Conservation (phyloP, 2,888 invertebrate species). For the Ectemnius lituratus region DNA sequence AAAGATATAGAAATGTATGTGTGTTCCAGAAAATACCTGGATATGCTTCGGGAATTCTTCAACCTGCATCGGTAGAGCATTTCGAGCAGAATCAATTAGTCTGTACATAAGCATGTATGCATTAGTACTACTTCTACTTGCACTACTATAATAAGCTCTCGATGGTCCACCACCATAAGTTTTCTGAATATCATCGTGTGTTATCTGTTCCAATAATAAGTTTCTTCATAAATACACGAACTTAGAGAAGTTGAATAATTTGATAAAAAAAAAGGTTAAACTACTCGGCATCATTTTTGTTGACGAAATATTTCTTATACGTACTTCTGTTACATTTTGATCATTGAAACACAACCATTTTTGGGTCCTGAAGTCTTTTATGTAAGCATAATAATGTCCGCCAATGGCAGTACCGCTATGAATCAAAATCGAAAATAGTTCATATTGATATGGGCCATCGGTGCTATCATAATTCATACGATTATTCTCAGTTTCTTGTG, state of each 20-base stretch:
- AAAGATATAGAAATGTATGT: not conserved
- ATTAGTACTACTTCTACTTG: constrained; percentile 89
- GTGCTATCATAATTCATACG: constrained; percentile 69
- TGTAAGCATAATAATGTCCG: constrained; percentile 95
- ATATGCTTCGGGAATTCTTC: constrained; percentile 89
- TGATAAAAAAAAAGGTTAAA: not conserved
- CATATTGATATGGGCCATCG: constrained; percentile 87
- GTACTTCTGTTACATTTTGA: constrained; percentile 86
- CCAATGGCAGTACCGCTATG: constrained; percentile 94
- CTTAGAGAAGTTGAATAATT: not conserved
- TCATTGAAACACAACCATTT: constrained; percentile 95
- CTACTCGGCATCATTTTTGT: not conserved
- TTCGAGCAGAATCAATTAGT: constrained; percentile 83
- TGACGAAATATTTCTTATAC: constrained; percentile 50
- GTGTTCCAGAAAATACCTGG: constrained; percentile 70
- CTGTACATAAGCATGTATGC: constrained; percentile 96
- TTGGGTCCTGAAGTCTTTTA: constrained; percentile 87
- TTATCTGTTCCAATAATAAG: constrained; percentile 80
- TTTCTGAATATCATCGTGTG: constrained; percentile 88
- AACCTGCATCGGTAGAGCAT: constrained; percentile 82
- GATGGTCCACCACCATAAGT: constrained; percentile 88
- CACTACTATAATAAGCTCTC: constrained; percentile 85
- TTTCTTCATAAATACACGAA: not conserved
- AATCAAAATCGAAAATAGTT: constrained; percentile 94
- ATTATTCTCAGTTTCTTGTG: constrained; percentile 80